Percentiles rank a stretch among this genome's conserved stretches.
These are phyloP conservation scores for Rotaria magnacalcarata DNA, from an alignment of 2,888 invertebrate species.

Conservation along the genomic window DNA sequence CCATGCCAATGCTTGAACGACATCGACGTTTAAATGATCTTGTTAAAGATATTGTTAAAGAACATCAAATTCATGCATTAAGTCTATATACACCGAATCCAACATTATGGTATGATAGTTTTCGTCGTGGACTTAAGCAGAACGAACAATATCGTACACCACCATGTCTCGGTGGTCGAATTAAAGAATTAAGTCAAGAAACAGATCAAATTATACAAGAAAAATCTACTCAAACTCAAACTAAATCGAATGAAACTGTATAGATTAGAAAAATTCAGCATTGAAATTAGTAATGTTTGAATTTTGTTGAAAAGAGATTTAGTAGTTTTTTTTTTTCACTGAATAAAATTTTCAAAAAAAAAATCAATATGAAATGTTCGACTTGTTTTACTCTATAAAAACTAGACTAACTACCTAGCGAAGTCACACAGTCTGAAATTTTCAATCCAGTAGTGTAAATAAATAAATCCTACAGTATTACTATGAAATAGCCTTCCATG, in stretches of 20 bases:
- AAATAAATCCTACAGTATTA: too few species aligned
- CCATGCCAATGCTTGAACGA: neutral
- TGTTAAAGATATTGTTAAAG: constrained; percentile 25
- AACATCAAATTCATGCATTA: constrained; percentile 26
- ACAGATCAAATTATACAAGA: neutral
- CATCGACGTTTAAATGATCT: constrained; percentile 31
- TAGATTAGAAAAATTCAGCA: neutral
- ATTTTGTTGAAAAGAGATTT: neutral
- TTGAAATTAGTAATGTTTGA: neutral
- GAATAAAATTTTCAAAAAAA: neutral
- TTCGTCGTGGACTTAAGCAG: neutral
- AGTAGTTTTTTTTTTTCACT: neutral
- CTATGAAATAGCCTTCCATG: too few species aligned
- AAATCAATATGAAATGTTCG: too few species aligned
- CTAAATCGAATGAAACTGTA: neutral
- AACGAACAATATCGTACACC: constrained; percentile 28
- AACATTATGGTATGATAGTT: constrained; percentile 18
- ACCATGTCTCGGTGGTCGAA: constrained; percentile 34
- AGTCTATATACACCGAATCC: constrained; percentile 7
- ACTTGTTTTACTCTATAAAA: too few species aligned
- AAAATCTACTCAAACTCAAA: neutral
- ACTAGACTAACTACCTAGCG: too few species aligned
- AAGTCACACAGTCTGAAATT: too few species aligned
- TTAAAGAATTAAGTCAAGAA: constrained; percentile 38
- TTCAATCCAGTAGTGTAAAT: too few species aligned